A percentile compares a stretch with the other conserved stretches of the same genome.
Evolutionary conservation across 2,888 invertebrate species (phyloP).

Genomic region (Ophion costatus): DNA sequence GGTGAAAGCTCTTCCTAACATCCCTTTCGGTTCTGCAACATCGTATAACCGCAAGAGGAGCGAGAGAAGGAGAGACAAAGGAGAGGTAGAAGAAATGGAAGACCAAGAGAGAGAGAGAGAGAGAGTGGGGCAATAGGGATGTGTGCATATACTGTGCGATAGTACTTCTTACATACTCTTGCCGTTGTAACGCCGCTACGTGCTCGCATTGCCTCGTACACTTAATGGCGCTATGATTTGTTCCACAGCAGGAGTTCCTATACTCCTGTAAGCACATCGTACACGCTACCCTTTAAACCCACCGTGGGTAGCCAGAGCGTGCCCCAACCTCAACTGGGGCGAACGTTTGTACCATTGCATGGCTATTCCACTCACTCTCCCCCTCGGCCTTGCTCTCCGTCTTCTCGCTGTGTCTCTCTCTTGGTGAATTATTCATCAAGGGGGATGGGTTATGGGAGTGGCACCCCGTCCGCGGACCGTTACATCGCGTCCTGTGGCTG

Average conservation of each 20-base stretch:
- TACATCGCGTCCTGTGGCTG: constrained; percentile 49
- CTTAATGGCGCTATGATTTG: constrained; percentile 67
- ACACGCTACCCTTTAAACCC: constrained; percentile 24
- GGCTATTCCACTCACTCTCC: constrained; percentile 1
- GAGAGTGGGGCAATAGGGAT: not conserved
- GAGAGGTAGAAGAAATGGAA: not conserved
- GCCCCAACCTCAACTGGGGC: constrained; percentile 2
- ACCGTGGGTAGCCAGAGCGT: constrained; percentile 9
- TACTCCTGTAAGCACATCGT: constrained; percentile 34
- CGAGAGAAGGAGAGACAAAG: constrained; percentile 22
- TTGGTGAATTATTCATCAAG: constrained; percentile 64
- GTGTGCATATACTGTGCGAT: constrained; percentile 50
- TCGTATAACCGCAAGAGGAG: constrained; percentile 4
- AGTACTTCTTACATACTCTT: constrained; percentile 60
- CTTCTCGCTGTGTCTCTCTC: constrained; percentile 33
- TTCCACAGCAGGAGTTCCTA: constrained; percentile 54
- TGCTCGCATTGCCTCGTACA: constrained; percentile 61
- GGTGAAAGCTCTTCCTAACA: constrained; percentile 23
- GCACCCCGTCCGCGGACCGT: constrained; percentile 53
- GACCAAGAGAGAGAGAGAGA: not conserved
- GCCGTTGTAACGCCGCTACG: constrained; percentile 58
- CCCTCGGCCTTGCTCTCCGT: constrained; percentile 29
- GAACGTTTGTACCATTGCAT: constrained; percentile 41
- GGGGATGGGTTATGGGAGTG: constrained; percentile 57
- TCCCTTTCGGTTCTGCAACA: constrained; percentile 28